A percentile compares a stretch with the other conserved stretches of the same genome.
Conservation (phyloP, 2,113 vertebrate species). For the Tyrannus savana region DNA sequence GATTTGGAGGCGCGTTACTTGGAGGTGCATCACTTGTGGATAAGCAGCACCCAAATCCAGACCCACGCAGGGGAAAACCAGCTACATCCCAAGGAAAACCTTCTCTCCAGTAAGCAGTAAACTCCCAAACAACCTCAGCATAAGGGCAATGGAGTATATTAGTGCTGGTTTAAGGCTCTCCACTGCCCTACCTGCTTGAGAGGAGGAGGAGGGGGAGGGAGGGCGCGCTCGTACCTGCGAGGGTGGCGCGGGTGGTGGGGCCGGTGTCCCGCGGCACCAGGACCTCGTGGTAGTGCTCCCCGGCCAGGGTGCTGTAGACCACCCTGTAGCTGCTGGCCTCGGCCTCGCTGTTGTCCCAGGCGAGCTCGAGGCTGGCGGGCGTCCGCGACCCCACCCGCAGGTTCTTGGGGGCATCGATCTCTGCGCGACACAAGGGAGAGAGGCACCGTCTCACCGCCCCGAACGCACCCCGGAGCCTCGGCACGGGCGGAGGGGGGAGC, state of each 20-base stretch:
- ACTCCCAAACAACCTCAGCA: not conserved
- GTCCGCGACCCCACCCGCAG: conserved; percentile 84
- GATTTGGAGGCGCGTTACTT: not conserved
- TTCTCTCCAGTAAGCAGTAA: not conserved
- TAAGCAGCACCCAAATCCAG: not conserved
- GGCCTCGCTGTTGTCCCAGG: conserved; percentile 98
- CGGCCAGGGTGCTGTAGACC: conserved; percentile 94
- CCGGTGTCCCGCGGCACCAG: conserved; percentile 81
- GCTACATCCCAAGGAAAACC: not conserved
- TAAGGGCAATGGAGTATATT: fast-evolving
- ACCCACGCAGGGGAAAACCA: not conserved
- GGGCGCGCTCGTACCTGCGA: conserved; percentile 77
- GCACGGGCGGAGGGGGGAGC: fast-evolving
- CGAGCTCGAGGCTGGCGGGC: conserved; percentile 85
- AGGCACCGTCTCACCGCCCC: not conserved
- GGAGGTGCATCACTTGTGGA: not conserved
- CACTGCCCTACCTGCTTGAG: not conserved
- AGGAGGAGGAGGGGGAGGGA: not conserved
- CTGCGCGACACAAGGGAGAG: conserved; percentile 82
- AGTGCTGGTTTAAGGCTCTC: not conserved
- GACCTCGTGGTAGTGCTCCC: conserved; percentile 92
- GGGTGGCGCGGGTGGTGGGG: conserved; percentile 83
- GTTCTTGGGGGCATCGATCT: conserved; percentile 97
- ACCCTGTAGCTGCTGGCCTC: conserved; percentile 89
- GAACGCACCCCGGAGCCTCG: fast-evolving